These are phyloP conservation scores for Cryptomyrus ogoouensis DNA, from an alignment of 2,113 vertebrate species.

Conservation along the genomic window DNA sequence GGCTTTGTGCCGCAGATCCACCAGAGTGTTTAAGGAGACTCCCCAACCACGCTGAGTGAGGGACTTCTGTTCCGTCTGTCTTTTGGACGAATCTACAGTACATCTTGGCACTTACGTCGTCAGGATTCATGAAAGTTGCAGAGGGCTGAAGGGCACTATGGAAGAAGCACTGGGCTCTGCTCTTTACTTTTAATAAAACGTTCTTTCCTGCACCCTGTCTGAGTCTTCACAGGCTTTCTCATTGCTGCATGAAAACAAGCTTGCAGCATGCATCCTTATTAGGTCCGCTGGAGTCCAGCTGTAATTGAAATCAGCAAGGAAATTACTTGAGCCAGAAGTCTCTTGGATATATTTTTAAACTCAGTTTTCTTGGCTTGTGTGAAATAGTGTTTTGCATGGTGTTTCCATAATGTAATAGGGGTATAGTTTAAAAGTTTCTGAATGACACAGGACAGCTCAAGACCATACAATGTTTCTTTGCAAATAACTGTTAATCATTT, in stretches of 20 bases:
- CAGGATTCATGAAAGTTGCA: conserved; percentile 8
- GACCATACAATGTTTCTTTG: background rate
- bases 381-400: background rate
- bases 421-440: background rate
- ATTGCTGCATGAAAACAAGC: background rate
- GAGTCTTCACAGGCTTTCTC: background rate
- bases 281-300: background rate
- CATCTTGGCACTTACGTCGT: background rate
- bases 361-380: background rate
- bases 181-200: background rate
- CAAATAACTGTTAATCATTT: background rate
- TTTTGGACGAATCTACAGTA: background rate
- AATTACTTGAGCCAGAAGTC: conserved; percentile 1
- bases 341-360: background rate
- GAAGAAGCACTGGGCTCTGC: background rate
- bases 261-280: background rate
- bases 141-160: background rate
- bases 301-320: conserved; percentile 11
- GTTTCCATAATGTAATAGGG: background rate
- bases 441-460: background rate
- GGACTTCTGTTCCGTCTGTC: background rate
- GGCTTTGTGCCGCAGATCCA: background rate
- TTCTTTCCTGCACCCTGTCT: background rate
- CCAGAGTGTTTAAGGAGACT: background rate
- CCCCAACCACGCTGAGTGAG: background rate